Evolutionary conservation across 2,888 invertebrate genomes (phyloP).

Genomic region (Andrena praecox): DNA sequence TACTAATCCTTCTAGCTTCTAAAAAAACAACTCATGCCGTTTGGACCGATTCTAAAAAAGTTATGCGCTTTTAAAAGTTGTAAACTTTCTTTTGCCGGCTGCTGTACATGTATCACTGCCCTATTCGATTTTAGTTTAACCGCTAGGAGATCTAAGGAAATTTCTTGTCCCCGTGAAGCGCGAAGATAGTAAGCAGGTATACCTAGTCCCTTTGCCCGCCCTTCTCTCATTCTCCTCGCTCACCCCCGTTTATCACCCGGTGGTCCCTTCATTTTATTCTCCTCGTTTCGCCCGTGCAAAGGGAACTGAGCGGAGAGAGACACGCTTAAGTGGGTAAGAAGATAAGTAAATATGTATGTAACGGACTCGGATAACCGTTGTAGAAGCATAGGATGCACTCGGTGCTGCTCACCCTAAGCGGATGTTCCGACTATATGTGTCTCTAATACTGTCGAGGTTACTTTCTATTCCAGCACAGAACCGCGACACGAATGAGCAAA

Average conservation of each 20-base stretch:
- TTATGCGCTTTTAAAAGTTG: no score
- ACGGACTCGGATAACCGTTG: background rate
- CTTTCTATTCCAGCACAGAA: background rate
- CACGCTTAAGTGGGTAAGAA: background rate
- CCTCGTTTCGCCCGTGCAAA: background rate
- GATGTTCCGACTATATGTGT: conserved; percentile 12
- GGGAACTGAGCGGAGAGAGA: background rate
- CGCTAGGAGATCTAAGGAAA: no score
- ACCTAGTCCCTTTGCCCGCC: background rate
- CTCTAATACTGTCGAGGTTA: background rate
- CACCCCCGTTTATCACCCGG: no score
- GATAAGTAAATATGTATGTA: background rate
- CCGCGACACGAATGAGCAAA: conserved; percentile 27
- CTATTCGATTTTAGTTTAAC: conserved; percentile 89
- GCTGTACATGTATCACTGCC: conserved; percentile 85
- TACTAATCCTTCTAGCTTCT: no score
- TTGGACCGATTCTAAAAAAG: no score
- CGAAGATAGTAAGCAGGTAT: no score
- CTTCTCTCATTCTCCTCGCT: background rate
- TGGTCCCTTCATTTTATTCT: background rate
- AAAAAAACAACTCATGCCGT: no score
- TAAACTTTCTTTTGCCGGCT: no score
- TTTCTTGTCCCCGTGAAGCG: no score
- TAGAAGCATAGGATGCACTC: background rate
- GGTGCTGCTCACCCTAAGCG: conserved; percentile 31